These are phyloP conservation scores for Galeopsomyia nigrocyanea DNA, from an alignment of 2,888 invertebrate genomes.

Conservation along the genomic window DNA sequence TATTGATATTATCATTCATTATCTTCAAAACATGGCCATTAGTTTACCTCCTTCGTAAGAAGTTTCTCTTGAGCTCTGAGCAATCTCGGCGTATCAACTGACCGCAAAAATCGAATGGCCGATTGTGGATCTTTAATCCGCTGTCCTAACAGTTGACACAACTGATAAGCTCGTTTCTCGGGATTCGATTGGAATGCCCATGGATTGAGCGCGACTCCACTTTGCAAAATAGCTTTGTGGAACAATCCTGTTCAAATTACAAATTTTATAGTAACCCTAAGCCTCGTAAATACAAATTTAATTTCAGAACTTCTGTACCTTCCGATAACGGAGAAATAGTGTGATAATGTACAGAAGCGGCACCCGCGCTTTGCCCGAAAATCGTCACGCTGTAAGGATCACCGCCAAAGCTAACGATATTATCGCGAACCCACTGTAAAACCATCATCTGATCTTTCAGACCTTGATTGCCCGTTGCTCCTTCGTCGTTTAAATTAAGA, in stretches of 20 bases:
- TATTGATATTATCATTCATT: background rate
- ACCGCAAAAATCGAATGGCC: conserved; percentile 53
- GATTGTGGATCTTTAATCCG: conserved; percentile 49
- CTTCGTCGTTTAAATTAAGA: conserved; percentile 50
- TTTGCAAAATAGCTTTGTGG: conserved; percentile 34
- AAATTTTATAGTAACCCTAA: conserved; percentile 16
- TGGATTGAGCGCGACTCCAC: conserved; percentile 40
- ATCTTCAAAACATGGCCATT: background rate
- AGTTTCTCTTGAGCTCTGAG: conserved; percentile 18
- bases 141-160: conserved; percentile 51
- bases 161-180: conserved; percentile 32
- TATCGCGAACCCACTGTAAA: conserved; percentile 57
- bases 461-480: conserved; percentile 57
- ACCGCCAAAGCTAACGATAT: conserved; percentile 57
- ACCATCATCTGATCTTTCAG: conserved; percentile 57
- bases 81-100: conserved; percentile 50
- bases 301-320: conserved; percentile 47
- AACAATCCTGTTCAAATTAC: conserved; percentile 34
- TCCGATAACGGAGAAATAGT: conserved; percentile 53
- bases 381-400: conserved; percentile 57
- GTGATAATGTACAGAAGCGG: conserved; percentile 48
- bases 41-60: conserved; percentile 28
- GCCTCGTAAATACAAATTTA: no score
- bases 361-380: conserved; percentile 56
- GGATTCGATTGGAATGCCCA: conserved; percentile 38